phyloP scores from a whole-genome alignment of 1,140 invertebrate species.

The Solenopsis fugax region DNA sequence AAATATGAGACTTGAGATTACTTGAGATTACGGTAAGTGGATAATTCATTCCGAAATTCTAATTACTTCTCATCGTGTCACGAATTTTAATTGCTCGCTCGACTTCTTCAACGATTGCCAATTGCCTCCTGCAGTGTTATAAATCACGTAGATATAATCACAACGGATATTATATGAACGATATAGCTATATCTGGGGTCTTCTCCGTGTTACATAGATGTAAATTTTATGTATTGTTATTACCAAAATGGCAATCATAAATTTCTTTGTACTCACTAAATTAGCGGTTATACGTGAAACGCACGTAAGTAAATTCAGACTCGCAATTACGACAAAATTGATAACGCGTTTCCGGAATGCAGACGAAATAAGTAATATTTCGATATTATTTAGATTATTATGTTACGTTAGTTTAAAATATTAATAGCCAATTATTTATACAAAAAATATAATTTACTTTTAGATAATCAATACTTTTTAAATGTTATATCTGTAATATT shows the following conservation, averaged over 20 bases:
- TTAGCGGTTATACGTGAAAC: constrained; percentile 32
- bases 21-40: constrained; percentile 21
- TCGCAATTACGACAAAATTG: constrained; percentile 37
- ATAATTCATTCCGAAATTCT: constrained; percentile 54
- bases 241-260: constrained; percentile 33
- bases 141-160: constrained; percentile 57
- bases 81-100: constrained; percentile 46
- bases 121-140: constrained; percentile 35
- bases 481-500: background rate
- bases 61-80: constrained; percentile 45
- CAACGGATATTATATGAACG: constrained; percentile 40
- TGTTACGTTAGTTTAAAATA: background rate
- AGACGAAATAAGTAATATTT: background rate
- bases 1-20: background rate
- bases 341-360: constrained; percentile 25
- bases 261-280: constrained; percentile 29
- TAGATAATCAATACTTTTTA: background rate
- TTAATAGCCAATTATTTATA: background rate
- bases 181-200: constrained; percentile 23
- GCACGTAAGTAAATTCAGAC: constrained; percentile 38
- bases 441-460: background rate
- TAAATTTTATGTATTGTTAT: constrained; percentile 45
- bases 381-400: background rate
- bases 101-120: constrained; percentile 36
- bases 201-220: constrained; percentile 40